Evolutionary conservation across 2,113 vertebrate species (phyloP).

Genomic region (Meriones unguiculatus): DNA sequence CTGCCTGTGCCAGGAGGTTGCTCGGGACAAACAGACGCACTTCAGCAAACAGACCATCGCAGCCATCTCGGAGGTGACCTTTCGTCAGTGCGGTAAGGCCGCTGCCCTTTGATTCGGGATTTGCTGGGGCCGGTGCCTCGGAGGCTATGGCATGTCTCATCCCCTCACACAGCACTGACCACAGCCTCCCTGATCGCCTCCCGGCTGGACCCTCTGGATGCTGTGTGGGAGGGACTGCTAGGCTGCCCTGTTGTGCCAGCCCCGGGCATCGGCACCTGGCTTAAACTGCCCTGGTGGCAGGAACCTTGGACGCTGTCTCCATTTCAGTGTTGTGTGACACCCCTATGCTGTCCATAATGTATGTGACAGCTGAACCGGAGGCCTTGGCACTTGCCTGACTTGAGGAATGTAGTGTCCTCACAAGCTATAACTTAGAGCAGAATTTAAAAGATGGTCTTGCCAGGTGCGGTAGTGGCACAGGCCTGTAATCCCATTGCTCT

Average conservation of each 20-base stretch:
- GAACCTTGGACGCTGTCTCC: background rate
- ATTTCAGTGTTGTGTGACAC: slow-evolving; percentile 2
- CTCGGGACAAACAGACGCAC: slow-evolving; percentile 81
- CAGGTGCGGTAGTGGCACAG: too few relatives aligned
- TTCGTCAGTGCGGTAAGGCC: slow-evolving; percentile 93
- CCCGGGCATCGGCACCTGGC: background rate
- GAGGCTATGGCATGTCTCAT: rapidly evolving
- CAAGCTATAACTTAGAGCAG: background rate
- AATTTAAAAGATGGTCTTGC: background rate
- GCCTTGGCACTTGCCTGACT: background rate
- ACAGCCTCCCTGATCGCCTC: rapidly evolving
- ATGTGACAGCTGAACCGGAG: background rate
- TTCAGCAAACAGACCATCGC: slow-evolving; percentile 93
- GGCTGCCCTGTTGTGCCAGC: background rate
- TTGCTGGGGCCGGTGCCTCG: background rate
- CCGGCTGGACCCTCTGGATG: background rate
- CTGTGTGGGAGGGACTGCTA: background rate
- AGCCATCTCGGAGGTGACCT: slow-evolving; percentile 92
- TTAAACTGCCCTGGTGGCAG: background rate
- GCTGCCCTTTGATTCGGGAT: background rate
- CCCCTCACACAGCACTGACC: background rate
- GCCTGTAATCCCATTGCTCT: too few relatives aligned
- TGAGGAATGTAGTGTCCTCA: background rate
- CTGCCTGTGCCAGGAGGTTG: slow-evolving; percentile 88
- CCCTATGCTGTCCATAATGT: background rate